These are phyloP conservation scores for Zingel zingel DNA, from an alignment of 2,113 vertebrate genomes.

Conservation along the genomic window DNA sequence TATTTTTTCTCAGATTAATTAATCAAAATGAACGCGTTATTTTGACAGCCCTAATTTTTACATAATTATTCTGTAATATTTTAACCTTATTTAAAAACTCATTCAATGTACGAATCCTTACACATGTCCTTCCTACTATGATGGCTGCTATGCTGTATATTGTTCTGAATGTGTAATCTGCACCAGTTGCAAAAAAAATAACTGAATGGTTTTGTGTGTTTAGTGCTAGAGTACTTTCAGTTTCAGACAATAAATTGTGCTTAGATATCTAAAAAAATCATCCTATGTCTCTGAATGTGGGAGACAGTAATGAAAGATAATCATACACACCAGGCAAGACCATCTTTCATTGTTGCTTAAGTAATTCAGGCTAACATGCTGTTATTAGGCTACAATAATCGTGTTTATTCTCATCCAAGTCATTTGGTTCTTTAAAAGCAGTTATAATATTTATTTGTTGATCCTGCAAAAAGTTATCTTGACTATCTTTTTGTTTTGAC, in stretches of 20 bases:
- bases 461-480: neutral
- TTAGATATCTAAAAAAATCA: conserved; percentile 38
- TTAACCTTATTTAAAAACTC: neutral
- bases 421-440: neutral
- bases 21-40: no score
- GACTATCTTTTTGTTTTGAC: neutral
- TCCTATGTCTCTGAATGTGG: conserved; percentile 13
- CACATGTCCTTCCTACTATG: no score
- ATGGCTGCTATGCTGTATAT: neutral
- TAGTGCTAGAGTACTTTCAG: conserved; percentile 17
- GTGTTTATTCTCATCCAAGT: neutral
- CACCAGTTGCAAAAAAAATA: neutral
- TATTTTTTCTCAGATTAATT: no score
- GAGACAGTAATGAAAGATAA: neutral
- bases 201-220: conserved; percentile 1
- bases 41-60: no score
- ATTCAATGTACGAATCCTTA: neutral
- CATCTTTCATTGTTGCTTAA: neutral
- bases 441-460: neutral
- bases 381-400: neutral
- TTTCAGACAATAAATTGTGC: conserved; percentile 28
- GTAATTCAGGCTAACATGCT: neutral
- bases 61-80: neutral
- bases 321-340: neutral
- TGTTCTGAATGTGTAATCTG: conserved; percentile 10